phyloP scores from a whole-genome alignment of 2,113 vertebrate species.

The Struthidea cinerea region DNA sequence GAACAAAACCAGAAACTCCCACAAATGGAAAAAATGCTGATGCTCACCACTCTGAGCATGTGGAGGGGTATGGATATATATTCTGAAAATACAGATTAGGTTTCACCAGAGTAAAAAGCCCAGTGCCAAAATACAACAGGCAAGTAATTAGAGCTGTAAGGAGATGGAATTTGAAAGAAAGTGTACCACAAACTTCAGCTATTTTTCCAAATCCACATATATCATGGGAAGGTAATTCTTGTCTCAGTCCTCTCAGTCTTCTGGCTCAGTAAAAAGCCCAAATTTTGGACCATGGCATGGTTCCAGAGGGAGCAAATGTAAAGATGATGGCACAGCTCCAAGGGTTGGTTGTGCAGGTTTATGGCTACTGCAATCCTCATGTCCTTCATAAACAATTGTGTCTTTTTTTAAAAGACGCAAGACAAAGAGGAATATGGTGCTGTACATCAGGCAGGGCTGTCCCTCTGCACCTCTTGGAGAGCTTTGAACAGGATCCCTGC shows the following conservation, averaged over 20 bases:
- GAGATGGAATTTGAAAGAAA: background rate
- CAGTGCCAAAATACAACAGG: background rate
- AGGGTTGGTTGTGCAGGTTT: background rate
- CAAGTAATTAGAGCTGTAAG: background rate
- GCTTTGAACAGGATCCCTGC: background rate
- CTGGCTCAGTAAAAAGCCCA: background rate
- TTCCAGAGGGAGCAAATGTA: background rate
- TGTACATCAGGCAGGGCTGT: background rate
- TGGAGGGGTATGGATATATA: background rate
- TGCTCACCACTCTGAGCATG: background rate
- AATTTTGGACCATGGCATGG: background rate
- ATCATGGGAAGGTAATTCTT: background rate
- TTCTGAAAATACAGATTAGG: background rate
- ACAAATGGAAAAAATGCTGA: background rate
- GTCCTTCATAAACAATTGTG: background rate
- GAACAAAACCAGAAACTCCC: background rate
- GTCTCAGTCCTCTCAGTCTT: background rate
- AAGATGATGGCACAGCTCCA: background rate
- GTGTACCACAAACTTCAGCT: background rate
- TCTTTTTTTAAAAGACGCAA: fast-evolving
- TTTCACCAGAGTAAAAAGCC: background rate
- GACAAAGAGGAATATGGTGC: background rate
- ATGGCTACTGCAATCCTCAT: fast-evolving
- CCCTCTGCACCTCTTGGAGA: background rate
- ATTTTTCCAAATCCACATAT: background rate